Evolutionary conservation across 2,888 invertebrate genomes (phyloP).

Genomic region (Pantelozetes paolii): DNA sequence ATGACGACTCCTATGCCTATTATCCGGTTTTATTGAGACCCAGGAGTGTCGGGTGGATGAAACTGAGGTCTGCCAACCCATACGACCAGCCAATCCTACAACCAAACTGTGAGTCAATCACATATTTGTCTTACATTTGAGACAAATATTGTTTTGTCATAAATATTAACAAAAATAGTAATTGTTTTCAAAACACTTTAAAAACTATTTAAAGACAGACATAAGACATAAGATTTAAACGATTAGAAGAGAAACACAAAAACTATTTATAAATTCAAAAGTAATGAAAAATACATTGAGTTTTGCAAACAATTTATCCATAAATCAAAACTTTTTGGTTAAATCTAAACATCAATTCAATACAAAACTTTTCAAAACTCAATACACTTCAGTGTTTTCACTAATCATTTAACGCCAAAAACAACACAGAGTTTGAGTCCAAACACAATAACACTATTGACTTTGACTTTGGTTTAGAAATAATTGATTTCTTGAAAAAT

Average conservation of each 20-base stretch:
- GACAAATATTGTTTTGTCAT: not conserved
- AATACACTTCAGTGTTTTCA: not conserved
- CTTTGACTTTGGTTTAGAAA: too few species aligned
- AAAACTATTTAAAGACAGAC: too few species aligned
- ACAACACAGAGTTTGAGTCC: not conserved
- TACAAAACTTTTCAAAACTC: not conserved
- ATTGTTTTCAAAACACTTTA: too few species aligned
- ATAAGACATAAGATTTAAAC: too few species aligned
- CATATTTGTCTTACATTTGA: too few species aligned
- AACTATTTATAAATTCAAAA: too few species aligned
- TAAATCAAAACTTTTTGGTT: not conserved
- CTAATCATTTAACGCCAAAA: not conserved
- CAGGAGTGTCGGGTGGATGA: constrained; percentile 53
- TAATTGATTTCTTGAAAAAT: not conserved
- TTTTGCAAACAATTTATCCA: not conserved
- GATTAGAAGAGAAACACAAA: too few species aligned
- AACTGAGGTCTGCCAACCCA: constrained; percentile 61
- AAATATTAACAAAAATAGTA: too few species aligned
- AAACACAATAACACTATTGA: not conserved
- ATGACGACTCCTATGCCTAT: constrained; percentile 44
- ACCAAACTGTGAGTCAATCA: constrained; percentile 72
- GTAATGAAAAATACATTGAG: too few species aligned
- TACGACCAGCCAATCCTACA: constrained; percentile 80
- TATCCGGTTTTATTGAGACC: constrained; percentile 52
- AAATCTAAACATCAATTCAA: not conserved